Evolutionary conservation across 1,140 invertebrate genomes (phyloP).

Genomic region (Andricus grossulariae): DNA sequence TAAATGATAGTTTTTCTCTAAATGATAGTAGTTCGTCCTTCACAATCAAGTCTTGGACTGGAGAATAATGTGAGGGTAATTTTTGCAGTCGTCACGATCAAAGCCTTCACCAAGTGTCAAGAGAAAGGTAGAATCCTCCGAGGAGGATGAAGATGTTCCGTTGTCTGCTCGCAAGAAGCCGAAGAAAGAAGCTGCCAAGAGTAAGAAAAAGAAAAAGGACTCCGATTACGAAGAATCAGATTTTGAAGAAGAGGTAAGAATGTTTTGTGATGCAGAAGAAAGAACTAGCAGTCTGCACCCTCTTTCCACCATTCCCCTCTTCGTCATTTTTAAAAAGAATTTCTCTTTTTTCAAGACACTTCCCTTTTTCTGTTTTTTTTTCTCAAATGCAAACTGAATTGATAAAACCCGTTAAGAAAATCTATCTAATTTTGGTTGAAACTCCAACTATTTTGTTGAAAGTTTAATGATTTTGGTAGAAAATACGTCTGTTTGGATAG

Average conservation of each 20-base stretch:
- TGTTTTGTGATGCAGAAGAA: neutral
- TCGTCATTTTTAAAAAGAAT: too few species aligned
- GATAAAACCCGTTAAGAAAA: too few species aligned
- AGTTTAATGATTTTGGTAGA: too few species aligned
- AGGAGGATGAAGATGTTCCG: constrained; percentile 80
- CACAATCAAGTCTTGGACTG: neutral
- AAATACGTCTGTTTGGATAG: too few species aligned
- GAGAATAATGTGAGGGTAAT: constrained; percentile 26
- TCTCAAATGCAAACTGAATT: too few species aligned
- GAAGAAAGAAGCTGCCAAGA: constrained; percentile 82
- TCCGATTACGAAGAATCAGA: constrained; percentile 81
- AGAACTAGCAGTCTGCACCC: too few species aligned
- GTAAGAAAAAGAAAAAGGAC: constrained; percentile 78
- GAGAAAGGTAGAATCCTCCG: constrained; percentile 72
- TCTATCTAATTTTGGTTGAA: too few species aligned
- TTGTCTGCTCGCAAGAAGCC: constrained; percentile 83
- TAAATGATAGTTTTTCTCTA: neutral
- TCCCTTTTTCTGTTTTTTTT: too few species aligned
- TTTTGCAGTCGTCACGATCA: constrained; percentile 63
- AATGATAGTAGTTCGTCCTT: neutral
- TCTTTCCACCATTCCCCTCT: too few species aligned
- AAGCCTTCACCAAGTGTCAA: constrained; percentile 60
- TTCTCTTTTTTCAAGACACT: too few species aligned
- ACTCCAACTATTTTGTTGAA: too few species aligned
- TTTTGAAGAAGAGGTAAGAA: constrained; percentile 70